phyloP scores from a whole-genome alignment of 2,888 invertebrate genomes.

The Resseliella maxima region DNA sequence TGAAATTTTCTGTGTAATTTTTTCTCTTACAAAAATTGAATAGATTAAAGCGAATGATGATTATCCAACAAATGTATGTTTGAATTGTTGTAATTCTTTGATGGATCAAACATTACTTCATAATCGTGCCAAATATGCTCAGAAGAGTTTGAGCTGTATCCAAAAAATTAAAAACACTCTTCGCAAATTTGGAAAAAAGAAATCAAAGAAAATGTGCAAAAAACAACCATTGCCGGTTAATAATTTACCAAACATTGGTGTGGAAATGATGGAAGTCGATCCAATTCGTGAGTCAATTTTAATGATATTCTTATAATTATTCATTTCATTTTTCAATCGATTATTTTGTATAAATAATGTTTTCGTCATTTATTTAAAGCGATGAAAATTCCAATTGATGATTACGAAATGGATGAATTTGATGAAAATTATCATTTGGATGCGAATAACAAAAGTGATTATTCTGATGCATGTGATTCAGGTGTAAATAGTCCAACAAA shows the following conservation, averaged over 20 bases:
- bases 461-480: no score
- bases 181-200: not conserved
- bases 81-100: not conserved
- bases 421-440: not conserved
- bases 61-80: not conserved
- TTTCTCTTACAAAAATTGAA: no score
- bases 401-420: not conserved
- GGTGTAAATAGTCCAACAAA: no score
- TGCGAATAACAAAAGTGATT: not conserved
- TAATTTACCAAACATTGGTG: not conserved
- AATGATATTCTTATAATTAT: not conserved
- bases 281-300: not conserved
- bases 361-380: no score
- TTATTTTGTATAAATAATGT: no score
- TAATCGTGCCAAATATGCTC: not conserved
- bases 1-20: no score
- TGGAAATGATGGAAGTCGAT: slow-evolving; percentile 6
- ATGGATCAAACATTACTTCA: not conserved
- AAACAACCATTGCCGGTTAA: slow-evolving; percentile 2
- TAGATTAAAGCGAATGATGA: not conserved
- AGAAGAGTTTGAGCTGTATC: not conserved
- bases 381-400: not conserved
- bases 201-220: not conserved
- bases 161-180: slow-evolving; percentile 1
- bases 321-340: not conserved